Evolutionary conservation across 2,797 vertebrate species (phyloP).

Genomic region (Kryptopterus vitreolus): DNA sequence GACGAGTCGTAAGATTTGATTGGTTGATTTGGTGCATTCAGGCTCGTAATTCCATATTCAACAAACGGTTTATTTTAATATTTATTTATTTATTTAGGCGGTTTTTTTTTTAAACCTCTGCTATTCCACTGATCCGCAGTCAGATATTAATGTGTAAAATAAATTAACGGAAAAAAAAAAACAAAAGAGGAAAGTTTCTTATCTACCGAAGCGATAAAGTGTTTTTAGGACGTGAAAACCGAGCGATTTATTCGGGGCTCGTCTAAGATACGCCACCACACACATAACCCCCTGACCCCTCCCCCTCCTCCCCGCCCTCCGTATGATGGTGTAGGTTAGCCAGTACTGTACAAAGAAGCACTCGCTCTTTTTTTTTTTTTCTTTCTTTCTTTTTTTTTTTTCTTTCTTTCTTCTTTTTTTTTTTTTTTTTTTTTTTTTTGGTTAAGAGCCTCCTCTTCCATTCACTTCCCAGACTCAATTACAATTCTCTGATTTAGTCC

Average conservation of each 20-base stretch:
- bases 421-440: neutral
- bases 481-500: slow-evolving; percentile 23
- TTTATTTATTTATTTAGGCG: too few relatives aligned
- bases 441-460: neutral
- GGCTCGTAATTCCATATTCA: neutral
- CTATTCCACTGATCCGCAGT: neutral
- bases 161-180: neutral
- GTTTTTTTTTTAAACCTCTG: neutral
- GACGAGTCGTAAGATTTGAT: neutral
- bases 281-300: too few relatives aligned
- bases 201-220: neutral
- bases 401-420: neutral
- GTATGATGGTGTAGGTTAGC: slow-evolving; percentile 62
- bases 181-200: neutral
- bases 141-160: neutral
- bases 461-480: slow-evolving; percentile 39
- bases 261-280: slow-evolving; percentile 64
- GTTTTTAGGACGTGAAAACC: slow-evolving; percentile 28
- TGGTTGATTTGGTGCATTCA: neutral
- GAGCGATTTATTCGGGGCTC: slow-evolving; percentile 75
- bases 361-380: neutral
- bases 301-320: too few relatives aligned
- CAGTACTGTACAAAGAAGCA: slow-evolving; percentile 39
- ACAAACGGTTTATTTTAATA: neutral
- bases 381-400: neutral